Evolutionary conservation across 2,888 invertebrate species (phyloP), one percentile per base, ranked within the genome.

Genomic region (Toxonevra muliebris): DNA sequence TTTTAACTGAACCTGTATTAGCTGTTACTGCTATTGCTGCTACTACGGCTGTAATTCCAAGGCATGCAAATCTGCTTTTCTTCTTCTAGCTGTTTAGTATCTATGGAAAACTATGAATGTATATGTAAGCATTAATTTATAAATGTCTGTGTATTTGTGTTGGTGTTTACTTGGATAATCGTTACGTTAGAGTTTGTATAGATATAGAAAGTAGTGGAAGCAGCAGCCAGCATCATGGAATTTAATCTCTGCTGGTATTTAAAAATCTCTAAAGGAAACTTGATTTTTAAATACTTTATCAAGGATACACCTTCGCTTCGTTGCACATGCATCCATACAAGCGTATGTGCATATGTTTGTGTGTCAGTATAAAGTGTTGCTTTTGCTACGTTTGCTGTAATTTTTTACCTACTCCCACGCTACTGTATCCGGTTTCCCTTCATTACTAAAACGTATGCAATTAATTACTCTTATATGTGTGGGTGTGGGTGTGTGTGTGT

Each of bases 71-170:
- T 48, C 15, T 48, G 13, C 11, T 13, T 10, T 7, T 48, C 48
- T 13, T 48, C 48, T 48, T 48, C n/a, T 48, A 48, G 48, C 15
- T 30, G 30, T 7, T 15, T 48, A n/a, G 13, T 48, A 48, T 10
- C 48, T 48, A 13, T 48, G 5, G 30, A 30, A 30, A 30, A n/a
- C 48, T 48, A 13, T 48, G n/a, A 48, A 8, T 48, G 48, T 48
- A 15, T 48, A 30, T 30, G 30, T 30, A 4, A 30, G 30, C 30
- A 30, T 30, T 30, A 30, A 30, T 30, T 30, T 30, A 30, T 30
- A 30, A 2, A 43, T 45, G 8, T 17, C 1, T 55, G 20, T 63
- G 60, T 61, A 54, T 42, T 53, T 60, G 53, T 52, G 65, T 53
- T 54, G 54, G 55, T 65, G 53, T 60, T 5, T 53, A 19, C 13